These are phyloP conservation scores for Cercocebus atys DNA, from an alignment of 2,113 vertebrate species.

Conservation along the genomic window DNA sequence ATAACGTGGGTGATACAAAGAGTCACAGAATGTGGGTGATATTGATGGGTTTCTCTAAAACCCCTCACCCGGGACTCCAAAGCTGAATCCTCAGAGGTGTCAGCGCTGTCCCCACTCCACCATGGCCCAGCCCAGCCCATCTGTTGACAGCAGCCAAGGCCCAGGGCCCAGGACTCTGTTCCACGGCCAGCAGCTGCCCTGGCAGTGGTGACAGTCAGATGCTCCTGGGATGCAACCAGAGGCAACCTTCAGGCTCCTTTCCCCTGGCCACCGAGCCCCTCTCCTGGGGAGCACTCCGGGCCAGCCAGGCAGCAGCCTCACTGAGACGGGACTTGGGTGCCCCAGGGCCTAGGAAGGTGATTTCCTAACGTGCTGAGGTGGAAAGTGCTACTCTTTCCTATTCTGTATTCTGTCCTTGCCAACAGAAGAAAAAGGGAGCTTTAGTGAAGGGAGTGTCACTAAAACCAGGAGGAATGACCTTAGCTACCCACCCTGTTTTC, in stretches of 20 bases:
- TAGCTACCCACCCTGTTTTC: background rate
- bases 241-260: too few species aligned
- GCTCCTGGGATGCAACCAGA: too few species aligned
- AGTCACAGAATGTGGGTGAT: background rate
- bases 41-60: background rate
- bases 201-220: background rate
- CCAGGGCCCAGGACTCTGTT: background rate
- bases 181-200: rapidly evolving
- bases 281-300: background rate
- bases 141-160: background rate
- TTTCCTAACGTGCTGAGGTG: background rate
- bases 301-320: background rate
- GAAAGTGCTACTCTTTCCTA: background rate
- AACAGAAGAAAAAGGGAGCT: background rate
- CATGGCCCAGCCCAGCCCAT: rapidly evolving
- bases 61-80: background rate
- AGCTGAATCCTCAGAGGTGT: background rate
- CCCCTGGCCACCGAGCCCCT: rapidly evolving
- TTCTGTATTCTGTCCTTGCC: background rate
- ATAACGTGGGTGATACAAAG: background rate
- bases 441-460: background rate
- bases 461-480: background rate
- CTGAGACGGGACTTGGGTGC: rapidly evolving
- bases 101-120: rapidly evolving
- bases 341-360: background rate